Base-by-base conservation (phyloP, 2,888 invertebrate species). In the Drosophila algonquin region DNA sequence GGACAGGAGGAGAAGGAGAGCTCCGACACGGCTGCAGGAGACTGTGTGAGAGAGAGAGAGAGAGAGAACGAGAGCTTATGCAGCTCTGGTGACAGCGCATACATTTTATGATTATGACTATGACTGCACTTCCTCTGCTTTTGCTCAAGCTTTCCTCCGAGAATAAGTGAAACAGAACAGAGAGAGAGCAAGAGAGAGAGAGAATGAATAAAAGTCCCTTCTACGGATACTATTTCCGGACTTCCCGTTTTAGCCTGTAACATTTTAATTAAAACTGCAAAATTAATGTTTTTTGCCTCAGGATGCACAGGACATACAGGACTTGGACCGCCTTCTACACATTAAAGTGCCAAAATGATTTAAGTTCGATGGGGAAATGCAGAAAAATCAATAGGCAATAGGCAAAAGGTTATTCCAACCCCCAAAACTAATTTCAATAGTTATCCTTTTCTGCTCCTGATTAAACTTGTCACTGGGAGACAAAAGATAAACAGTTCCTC, bases 221-320 rank as follows among this genome's bases (percentile, higher is more conserved):
- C 21, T 48, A 12, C 30, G 44, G 48, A 48, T 40, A 40, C 18
- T 32, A 59, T 48, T 56, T 32, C 40, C 67, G 50, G 64, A 76
- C 46, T 73, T 47, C 40, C 51, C 21, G 12, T 62, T 55, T 14
- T 12, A 24, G 10, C 55, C 61, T 63, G 62, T 53, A 89, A 77
- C 75, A 75, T 87, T 89, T 87, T 89, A 87, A 87, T 87, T 87
- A 89, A 89, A 87, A 89, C 70, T 83, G 79, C 81, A 89, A 78
- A 87, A 87, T 89, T 81, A 83, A 87, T 87, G 87, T 77, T 40
- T 40, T 73, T 73, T 71, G 64, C 63, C 64, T 73, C 62, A 64
- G 53, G 32, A 54, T 63, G 52, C 61, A 40, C 40, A n/a, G 32
- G 10, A 44, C 21, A 21, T 10, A 30, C 24, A 27, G 47, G 18